A percentile compares a stretch with the other conserved stretches of the same genome.
These are phyloP conservation scores for Urophycis tenuis DNA, from an alignment of 2,797 vertebrate genomes.

Conservation along the genomic window DNA sequence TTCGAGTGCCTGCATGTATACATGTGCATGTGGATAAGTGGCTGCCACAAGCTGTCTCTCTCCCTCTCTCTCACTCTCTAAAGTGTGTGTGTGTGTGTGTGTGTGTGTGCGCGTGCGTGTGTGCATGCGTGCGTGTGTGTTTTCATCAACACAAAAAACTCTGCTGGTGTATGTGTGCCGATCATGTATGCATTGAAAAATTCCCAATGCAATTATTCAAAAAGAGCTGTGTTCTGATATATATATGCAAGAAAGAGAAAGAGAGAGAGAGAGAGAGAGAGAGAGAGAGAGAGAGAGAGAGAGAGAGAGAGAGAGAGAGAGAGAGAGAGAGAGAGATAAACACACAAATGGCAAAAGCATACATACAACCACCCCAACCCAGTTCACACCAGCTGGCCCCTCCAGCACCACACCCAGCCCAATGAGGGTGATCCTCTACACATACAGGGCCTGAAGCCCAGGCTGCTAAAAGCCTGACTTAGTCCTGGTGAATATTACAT, in stretches of 20 bases:
- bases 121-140: conserved; percentile 46
- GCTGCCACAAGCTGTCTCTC: conserved; percentile 25
- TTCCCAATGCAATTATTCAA: conserved; percentile 76
- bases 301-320: neutral
- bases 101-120: conserved; percentile 7
- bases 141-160: conserved; percentile 36
- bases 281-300: neutral
- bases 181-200: conserved; percentile 80
- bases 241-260: neutral
- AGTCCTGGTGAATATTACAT: conserved; percentile 71
- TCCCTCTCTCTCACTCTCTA: too few species aligned
- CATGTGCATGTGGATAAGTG: conserved; percentile 16
- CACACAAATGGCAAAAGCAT: conserved; percentile 2
- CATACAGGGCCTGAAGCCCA: conserved; percentile 52
- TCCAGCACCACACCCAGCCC: neutral
- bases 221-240: conserved; percentile 55
- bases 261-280: conserved; percentile 38
- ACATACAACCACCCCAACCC: conserved; percentile 1
- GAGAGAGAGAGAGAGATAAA: neutral
- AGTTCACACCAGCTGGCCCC: neutral
- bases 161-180: conserved; percentile 44
- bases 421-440: conserved; percentile 53
- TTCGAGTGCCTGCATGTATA: conserved; percentile 5
- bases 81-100: neutral
- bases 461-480: conserved; percentile 69